Evolutionary conservation across 2,888 invertebrate genomes (phyloP), one percentile per base, ranked within the genome.

Genomic region (Embidobia sp.): DNA sequence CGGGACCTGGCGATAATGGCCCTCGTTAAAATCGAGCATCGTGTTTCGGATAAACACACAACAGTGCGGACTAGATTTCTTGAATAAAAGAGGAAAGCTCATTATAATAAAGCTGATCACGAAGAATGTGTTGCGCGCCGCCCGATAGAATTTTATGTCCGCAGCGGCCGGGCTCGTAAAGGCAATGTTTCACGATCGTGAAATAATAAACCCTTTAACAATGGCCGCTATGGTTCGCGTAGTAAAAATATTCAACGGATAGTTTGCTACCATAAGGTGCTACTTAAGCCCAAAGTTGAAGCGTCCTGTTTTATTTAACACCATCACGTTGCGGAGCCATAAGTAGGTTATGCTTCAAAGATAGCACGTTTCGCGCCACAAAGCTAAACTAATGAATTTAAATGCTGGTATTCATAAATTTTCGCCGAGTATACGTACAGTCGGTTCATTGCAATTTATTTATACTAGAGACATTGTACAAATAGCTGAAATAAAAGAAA

Each of bases 131-230:
- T 78, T 74, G 57, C 64, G 49, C 64, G 61, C 70, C 61, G 73
- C 48, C 67, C 67, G 61, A 74, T 78, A 74, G 74, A 73, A 78
- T 74, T 78, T 74, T 78, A 78, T 69, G 73, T 64, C 53, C 44
- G 66, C 67, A 64, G 63, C 67, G 73, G 64, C 69, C 59, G 57
- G 48, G 49, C 78, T 78, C 78, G 78, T 78, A 78, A 78, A 78
- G 75, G 74, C 70, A 75, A 74, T 78, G 78, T 75, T 78, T 78
- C 78, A 78, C 70, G 78, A 78, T 70, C 78, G 75, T 78, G 78
- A 78, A 78, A 75, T 78, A 78, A 78, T 78, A 78, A 78, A 78
- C 74, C 66, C 70, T 73, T 51, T 70, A 75, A 78, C 78, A 78
- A 78, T 78, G 66, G 66, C 78, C 37, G 69, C 64, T 37, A 72